Evolutionary conservation across 2,888 invertebrate genomes (phyloP).

Genomic region (Oxytorus armatus): DNA sequence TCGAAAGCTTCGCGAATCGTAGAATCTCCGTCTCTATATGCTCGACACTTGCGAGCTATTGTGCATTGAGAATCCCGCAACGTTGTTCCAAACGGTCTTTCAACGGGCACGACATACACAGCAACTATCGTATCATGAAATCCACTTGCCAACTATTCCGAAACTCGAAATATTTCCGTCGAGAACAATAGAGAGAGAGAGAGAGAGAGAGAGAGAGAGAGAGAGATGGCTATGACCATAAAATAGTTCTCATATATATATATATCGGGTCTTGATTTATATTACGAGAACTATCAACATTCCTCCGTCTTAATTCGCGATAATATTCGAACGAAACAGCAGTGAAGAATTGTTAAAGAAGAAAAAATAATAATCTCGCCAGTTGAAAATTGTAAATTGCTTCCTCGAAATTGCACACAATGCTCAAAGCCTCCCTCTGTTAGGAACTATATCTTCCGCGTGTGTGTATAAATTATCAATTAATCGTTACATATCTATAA

Average conservation of each 20-base stretch:
- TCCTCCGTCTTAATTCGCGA: too few species aligned
- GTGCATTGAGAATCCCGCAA: constrained; percentile 43
- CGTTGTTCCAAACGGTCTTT: constrained; percentile 37
- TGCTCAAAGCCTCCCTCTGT: too few species aligned
- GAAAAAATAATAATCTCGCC: too few species aligned
- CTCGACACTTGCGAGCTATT: constrained; percentile 40
- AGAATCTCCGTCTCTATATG: constrained; percentile 31
- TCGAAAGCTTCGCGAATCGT: constrained; percentile 32
- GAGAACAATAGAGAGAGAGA: constrained; percentile 17
- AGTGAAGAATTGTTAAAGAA: too few species aligned
- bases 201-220: too few species aligned
- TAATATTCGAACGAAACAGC: too few species aligned
- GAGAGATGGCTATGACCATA: background rate
- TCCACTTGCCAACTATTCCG: constrained; percentile 34
- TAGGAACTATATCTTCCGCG: too few species aligned
- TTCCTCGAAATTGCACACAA: too few species aligned
- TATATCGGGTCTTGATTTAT: background rate
- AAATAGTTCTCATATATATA: constrained; percentile 7
- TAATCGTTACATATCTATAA: too few species aligned
- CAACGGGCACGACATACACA: constrained; percentile 6
- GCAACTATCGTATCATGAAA: constrained; percentile 7
- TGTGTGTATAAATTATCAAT: too few species aligned
- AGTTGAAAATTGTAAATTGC: too few species aligned
- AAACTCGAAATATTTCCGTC: constrained; percentile 16
- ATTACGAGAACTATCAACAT: too few species aligned